Evolutionary conservation across 2,888 invertebrate species (phyloP).

Genomic region (Nezara viridula): DNA sequence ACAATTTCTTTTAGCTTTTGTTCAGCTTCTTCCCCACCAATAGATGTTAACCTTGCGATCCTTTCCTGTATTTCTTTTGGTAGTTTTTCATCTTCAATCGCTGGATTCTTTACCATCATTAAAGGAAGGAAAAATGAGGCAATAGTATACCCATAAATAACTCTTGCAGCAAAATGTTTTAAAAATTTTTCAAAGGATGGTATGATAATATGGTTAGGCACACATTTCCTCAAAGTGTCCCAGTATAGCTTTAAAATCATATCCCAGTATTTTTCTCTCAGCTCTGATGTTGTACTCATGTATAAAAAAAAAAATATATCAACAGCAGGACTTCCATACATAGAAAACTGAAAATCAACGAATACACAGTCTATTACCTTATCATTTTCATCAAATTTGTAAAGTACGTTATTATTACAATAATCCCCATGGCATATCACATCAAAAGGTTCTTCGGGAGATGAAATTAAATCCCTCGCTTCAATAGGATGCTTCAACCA

Average conservation of each 20-base stretch:
- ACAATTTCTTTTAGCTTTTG: background rate
- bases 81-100: too few species aligned
- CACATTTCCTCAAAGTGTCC: conserved; percentile 54
- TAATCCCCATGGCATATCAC: conserved; percentile 69
- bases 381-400: conserved; percentile 67
- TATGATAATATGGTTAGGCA: conserved; percentile 46
- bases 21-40: background rate
- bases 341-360: conserved; percentile 68
- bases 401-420: conserved; percentile 69
- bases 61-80: too few species aligned
- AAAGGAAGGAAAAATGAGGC: conserved; percentile 63
- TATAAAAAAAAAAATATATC: conserved; percentile 68
- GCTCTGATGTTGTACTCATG: conserved; percentile 67
- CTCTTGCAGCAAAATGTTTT: conserved; percentile 59
- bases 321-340: conserved; percentile 68
- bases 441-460: conserved; percentile 63
- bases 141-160: conserved; percentile 62
- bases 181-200: conserved; percentile 58
- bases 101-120: conserved; percentile 48
- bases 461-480: conserved; percentile 10
- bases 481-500: background rate
- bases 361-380: conserved; percentile 67
- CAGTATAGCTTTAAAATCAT: conserved; percentile 67
- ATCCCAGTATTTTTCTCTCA: too few species aligned
- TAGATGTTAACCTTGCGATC: background rate